phyloP scores from a whole-genome alignment of 2,797 vertebrate genomes.

The Falco columbarius region DNA sequence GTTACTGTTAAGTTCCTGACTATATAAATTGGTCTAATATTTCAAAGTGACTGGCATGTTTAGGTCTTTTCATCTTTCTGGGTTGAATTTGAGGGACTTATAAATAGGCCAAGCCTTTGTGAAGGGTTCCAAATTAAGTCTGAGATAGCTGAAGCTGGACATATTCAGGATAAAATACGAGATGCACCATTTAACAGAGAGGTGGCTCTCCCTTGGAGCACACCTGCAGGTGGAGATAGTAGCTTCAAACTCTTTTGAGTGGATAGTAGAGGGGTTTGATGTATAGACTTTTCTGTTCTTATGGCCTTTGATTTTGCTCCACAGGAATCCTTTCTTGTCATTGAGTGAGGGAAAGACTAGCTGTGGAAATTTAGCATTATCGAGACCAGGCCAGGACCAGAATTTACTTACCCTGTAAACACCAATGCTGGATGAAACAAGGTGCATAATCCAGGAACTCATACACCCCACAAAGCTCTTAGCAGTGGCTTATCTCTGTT shows the following conservation, averaged over 20 bases:
- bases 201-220: not conserved
- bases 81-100: not conserved
- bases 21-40: not conserved
- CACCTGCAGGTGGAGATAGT: not conserved
- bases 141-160: not conserved
- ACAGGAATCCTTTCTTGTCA: not conserved
- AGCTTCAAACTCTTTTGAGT: not conserved
- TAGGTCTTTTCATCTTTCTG: not conserved
- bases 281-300: not conserved
- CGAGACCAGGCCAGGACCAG: not conserved
- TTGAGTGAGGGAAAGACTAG: not conserved
- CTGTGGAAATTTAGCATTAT: not conserved
- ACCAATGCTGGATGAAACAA: not conserved
- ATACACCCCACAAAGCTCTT: not conserved
- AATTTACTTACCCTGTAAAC: not conserved
- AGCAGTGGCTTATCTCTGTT: not conserved
- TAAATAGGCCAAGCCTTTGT: not conserved
- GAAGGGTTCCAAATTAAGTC: not conserved
- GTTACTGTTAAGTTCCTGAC: not conserved
- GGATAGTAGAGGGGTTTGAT: not conserved
- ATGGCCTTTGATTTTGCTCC: conserved; percentile 31
- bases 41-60: conserved; percentile 14
- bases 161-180: not conserved
- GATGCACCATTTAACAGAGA: not conserved
- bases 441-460: not conserved